Percentiles rank a stretch among this genome's conserved stretches.
Evolutionary conservation across 2,113 vertebrate genomes (phyloP).

Genomic region (Proterorhinus semilunaris): DNA sequence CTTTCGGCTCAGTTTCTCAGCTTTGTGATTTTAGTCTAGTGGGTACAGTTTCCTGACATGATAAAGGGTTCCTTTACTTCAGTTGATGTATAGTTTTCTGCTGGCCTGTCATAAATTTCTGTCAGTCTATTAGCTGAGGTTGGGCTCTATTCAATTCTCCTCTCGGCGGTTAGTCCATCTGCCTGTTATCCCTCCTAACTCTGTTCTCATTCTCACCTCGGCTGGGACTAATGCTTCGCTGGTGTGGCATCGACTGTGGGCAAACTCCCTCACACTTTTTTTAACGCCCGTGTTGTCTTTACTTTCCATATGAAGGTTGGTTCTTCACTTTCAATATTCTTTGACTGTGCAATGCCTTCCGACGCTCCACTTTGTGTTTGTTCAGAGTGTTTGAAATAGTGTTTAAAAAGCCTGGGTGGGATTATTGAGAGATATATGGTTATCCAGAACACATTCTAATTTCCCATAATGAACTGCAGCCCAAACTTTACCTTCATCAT

Average conservation of each 20-base stretch:
- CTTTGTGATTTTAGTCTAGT: conserved; percentile 36
- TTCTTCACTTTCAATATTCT: conserved; percentile 49
- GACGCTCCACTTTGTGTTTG: conserved; percentile 55
- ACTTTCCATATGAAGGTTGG: conserved; percentile 9
- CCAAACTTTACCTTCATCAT: conserved; percentile 70
- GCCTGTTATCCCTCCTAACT: conserved; percentile 67
- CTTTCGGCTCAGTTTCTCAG: conserved; percentile 30
- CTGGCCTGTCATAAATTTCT: conserved; percentile 66
- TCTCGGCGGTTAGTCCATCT: conserved; percentile 69
- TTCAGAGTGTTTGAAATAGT: conserved; percentile 56
- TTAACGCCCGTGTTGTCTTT: conserved; percentile 43
- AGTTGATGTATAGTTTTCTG: conserved; percentile 65
- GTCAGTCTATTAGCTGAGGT: conserved; percentile 64
- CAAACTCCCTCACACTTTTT: conserved; percentile 36
- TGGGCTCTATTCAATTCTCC: conserved; percentile 67
- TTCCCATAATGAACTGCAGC: conserved; percentile 70
- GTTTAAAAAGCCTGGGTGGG: conserved; percentile 55
- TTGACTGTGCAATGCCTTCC: conserved; percentile 27
- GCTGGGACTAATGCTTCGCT: conserved; percentile 48
- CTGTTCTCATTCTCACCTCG: conserved; percentile 59
- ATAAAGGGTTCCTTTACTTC: conserved; percentile 48
- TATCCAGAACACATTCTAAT: conserved; percentile 61
- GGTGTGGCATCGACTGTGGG: conserved; percentile 46
- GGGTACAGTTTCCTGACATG: conserved; percentile 56
- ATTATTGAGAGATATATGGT: conserved; percentile 58